Percentiles rank a stretch among this genome's conserved stretches.
These are phyloP conservation scores for Camelus dromedarius DNA, from an alignment of 2,113 vertebrate genomes.

Conservation along the genomic window DNA sequence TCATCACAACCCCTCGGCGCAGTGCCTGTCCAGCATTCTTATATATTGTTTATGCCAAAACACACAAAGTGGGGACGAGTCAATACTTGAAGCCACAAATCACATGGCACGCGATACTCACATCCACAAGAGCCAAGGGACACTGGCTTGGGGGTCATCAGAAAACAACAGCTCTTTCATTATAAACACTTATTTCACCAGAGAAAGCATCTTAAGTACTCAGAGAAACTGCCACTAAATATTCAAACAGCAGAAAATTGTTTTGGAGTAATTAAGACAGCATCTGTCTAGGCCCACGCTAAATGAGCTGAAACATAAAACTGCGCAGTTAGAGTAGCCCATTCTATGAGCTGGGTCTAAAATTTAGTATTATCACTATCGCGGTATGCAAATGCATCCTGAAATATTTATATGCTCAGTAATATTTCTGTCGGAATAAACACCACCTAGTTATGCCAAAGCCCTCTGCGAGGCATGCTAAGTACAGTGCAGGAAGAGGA, in stretches of 20 bases:
- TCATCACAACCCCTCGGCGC: constrained; percentile 59
- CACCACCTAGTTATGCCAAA: background rate
- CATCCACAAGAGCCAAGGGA: background rate
- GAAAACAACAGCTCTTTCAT: background rate
- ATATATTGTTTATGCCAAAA: background rate
- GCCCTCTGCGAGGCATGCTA: background rate
- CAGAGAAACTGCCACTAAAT: constrained; percentile 52
- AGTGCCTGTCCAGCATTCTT: constrained; percentile 37
- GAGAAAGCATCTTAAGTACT: background rate
- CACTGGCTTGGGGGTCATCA: background rate
- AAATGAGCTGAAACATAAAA: constrained; percentile 54
- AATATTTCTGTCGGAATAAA: constrained; percentile 48
- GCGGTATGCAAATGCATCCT: background rate
- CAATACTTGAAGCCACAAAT: background rate
- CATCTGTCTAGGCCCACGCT: constrained; percentile 21
- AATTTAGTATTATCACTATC: background rate
- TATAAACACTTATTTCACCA: background rate
- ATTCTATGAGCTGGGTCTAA: constrained; percentile 35
- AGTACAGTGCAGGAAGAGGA: background rate
- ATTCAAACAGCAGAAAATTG: constrained; percentile 25
- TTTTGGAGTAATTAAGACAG: constrained; percentile 56
- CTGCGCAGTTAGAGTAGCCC: background rate
- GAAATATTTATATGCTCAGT: constrained; percentile 58
- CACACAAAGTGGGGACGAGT: background rate
- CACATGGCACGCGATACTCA: background rate